Evolutionary conservation across 1,140 invertebrate genomes (phyloP).

Genomic region (Branchinecta lindahli): DNA sequence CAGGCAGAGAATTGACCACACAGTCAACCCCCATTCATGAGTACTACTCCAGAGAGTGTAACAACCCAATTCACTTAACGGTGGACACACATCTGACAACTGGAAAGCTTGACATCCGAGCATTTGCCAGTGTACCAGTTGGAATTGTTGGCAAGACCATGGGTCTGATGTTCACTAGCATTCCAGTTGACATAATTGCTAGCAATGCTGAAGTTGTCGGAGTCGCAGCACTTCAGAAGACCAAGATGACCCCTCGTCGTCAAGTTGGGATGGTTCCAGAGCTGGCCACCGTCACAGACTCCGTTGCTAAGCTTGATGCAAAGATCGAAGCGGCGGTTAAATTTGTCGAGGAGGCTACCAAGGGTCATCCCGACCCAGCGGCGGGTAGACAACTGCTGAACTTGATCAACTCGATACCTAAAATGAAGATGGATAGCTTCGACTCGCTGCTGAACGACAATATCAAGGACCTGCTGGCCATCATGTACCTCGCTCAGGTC

Average conservation of each 20-base stretch:
- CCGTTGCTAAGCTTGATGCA: not conserved
- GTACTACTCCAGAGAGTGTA: conserved; percentile 84
- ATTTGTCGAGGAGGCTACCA: not conserved
- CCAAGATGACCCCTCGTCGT: conserved; percentile 28
- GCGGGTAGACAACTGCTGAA: conserved; percentile 71
- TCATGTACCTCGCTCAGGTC: not conserved
- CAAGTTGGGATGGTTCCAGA: conserved; percentile 63
- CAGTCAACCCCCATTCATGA: conserved; percentile 95
- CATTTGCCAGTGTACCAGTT: conserved; percentile 61
- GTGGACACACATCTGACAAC: conserved; percentile 71
- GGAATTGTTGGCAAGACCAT: conserved; percentile 77
- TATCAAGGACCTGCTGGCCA: conserved; percentile 45
- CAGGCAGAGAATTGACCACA: conserved; percentile 85
- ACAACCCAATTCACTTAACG: conserved; percentile 83
- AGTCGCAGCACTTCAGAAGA: conserved; percentile 34
- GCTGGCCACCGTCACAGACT: conserved; percentile 36
- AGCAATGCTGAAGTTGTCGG: conserved; percentile 75
- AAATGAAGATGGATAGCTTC: conserved; percentile 75
- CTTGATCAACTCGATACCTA: conserved; percentile 67
- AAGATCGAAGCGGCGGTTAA: not conserved
- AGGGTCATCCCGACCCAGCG: conserved; percentile 38
- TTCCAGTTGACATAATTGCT: conserved; percentile 62
- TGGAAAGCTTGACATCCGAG: conserved; percentile 70
- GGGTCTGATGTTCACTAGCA: conserved; percentile 91
- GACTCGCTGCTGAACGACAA: conserved; percentile 89